Conservation (phyloP, 2,113 vertebrate genomes). For the Plestiodon gilberti region DNA sequence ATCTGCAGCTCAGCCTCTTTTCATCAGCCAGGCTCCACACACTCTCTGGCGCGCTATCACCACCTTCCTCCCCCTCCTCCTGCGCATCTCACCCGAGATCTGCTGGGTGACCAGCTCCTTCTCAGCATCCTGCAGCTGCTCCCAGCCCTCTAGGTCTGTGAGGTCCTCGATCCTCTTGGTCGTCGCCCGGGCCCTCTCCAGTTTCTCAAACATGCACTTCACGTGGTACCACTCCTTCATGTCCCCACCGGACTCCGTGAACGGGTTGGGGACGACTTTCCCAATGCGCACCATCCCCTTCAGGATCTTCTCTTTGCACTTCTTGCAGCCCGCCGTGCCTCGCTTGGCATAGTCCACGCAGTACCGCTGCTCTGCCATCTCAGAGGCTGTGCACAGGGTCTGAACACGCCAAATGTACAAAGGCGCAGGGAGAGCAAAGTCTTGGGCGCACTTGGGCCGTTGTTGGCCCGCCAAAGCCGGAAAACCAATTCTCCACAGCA, state of each 20-base stretch:
- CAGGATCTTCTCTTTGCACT: slow-evolving; percentile 96
- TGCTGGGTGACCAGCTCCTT: slow-evolving; percentile 89
- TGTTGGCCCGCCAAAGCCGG: background rate
- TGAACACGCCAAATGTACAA: background rate
- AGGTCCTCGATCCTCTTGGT: slow-evolving; percentile 97
- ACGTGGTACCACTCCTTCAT: slow-evolving; percentile 99
- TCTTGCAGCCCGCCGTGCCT: slow-evolving; percentile 94
- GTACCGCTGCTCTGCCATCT: slow-evolving; percentile 93
- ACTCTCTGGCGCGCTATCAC: too few species aligned
- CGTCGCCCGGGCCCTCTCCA: slow-evolving; percentile 91
- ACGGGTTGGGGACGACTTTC: slow-evolving; percentile 95
- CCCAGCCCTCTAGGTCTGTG: slow-evolving; percentile 96
- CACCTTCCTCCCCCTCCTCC: background rate
- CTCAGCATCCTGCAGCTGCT: slow-evolving; percentile 91
- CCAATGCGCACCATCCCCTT: slow-evolving; percentile 94
- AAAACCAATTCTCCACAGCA: background rate
- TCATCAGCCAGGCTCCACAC: too few species aligned
- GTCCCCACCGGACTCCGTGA: slow-evolving; percentile 94
- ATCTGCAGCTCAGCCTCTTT: too few species aligned
- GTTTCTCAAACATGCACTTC: slow-evolving; percentile 97
- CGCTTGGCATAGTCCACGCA: slow-evolving; percentile 96
- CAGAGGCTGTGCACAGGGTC: slow-evolving; percentile 40
- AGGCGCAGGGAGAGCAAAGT: background rate
- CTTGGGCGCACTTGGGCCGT: background rate
- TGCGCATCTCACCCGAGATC: slow-evolving; percentile 80